phyloP scores from a whole-genome alignment of 1,140 invertebrate species.

The Zophobas morio region DNA sequence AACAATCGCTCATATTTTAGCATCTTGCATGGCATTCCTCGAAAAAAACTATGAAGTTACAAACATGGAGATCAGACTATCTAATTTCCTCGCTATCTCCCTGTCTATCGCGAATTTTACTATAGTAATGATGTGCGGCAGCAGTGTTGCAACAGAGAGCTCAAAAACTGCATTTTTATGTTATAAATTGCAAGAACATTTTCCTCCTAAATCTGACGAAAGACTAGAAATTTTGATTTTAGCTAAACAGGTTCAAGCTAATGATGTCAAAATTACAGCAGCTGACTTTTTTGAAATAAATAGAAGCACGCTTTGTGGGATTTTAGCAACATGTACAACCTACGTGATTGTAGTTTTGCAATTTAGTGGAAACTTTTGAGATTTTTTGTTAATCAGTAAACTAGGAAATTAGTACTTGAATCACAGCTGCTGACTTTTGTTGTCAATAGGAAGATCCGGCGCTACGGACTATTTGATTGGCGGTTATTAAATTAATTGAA shows the following conservation, averaged over 20 bases:
- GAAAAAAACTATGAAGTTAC: too few relatives aligned
- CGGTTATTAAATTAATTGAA: too few relatives aligned
- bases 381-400: too few relatives aligned
- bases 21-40: too few relatives aligned
- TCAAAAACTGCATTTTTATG: neutral
- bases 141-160: neutral
- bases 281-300: conserved; percentile 26
- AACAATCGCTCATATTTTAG: too few relatives aligned
- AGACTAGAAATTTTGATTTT: conserved; percentile 24
- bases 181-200: conserved; percentile 32
- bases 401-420: too few relatives aligned
- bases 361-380: neutral
- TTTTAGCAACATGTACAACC: conserved; percentile 24
- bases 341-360: conserved; percentile 21
- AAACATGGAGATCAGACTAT: too few relatives aligned
- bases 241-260: neutral
- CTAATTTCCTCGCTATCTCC: too few relatives aligned
- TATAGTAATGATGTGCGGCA: conserved; percentile 9
- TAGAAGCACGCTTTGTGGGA: conserved; percentile 13
- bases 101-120: too few relatives aligned
- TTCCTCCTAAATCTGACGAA: neutral
- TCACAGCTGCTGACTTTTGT: too few relatives aligned
- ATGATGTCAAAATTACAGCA: conserved; percentile 8
- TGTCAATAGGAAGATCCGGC: too few relatives aligned
- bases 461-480: too few relatives aligned